Evolutionary conservation across 2,113 vertebrate species (phyloP).

Genomic region (Pristiophorus japonicus): DNA sequence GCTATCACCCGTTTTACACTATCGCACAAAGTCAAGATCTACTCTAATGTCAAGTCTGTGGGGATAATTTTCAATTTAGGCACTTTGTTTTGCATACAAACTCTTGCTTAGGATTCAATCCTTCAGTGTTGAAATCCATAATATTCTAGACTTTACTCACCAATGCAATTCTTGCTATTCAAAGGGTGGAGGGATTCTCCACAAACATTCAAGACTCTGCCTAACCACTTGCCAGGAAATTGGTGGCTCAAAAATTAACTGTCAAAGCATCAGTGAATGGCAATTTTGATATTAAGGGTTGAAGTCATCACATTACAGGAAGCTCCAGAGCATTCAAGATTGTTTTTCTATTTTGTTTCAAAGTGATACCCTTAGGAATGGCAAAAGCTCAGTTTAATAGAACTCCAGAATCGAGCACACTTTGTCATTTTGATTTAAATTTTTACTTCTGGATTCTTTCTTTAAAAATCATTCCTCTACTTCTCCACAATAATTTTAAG

Average conservation of each 20-base stretch:
- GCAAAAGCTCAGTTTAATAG: neutral
- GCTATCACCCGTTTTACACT: neutral
- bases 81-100: neutral
- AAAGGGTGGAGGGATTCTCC: neutral
- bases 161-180: neutral
- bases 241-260: constrained; percentile 5
- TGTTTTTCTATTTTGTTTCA: neutral
- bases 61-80: neutral
- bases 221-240: neutral
- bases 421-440: neutral
- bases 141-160: neutral
- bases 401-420: neutral
- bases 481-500: neutral
- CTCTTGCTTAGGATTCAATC: neutral
- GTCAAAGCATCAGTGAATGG: neutral
- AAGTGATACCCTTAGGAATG: neutral
- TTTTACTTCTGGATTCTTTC: neutral
- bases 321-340: neutral
- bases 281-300: neutral
- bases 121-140: neutral
- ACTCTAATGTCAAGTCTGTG: neutral
- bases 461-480: neutral
- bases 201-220: neutral
- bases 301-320: neutral
- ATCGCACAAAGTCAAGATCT: neutral